phyloP scores from a whole-genome alignment of 2,888 invertebrate species.

The Luffia ferchaultella region DNA sequence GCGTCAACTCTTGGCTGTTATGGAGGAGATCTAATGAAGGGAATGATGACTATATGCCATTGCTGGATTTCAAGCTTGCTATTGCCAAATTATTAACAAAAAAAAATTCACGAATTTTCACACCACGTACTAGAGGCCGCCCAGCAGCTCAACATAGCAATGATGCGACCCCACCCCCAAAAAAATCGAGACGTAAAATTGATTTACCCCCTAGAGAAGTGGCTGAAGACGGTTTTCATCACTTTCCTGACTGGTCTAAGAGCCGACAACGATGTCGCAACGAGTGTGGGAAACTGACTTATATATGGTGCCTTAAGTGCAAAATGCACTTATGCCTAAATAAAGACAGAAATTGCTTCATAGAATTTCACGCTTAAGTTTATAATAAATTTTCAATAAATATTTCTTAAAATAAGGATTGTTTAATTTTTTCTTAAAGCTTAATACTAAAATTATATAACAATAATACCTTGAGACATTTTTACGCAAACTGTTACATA shows the following conservation, averaged over 20 bases:
- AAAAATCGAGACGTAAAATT: conserved; percentile 4
- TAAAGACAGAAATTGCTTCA: not conserved
- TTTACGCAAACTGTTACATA: not conserved
- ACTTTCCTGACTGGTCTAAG: conserved; percentile 12
- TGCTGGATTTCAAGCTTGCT: conserved; percentile 4
- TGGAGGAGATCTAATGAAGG: conserved; percentile 1
- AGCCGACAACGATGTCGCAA: conserved; percentile 1
- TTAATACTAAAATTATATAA: too few species aligned
- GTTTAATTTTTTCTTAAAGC: not conserved
- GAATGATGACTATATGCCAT: conserved; percentile 1
- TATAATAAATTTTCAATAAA: not conserved
- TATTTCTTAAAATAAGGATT: not conserved
- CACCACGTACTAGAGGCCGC: conserved; percentile 14
- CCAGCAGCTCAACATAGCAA: conserved; percentile 3
- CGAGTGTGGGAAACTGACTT: not conserved
- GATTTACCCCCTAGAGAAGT: conserved; percentile 14
- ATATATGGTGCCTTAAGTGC: not conserved
- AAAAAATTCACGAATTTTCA: conserved; percentile 13
- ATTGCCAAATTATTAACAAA: conserved; percentile 10
- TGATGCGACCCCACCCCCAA: conserved; percentile 3
- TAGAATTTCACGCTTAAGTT: not conserved
- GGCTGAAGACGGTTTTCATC: conserved; percentile 13
- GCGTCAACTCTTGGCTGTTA: conserved; percentile 6
- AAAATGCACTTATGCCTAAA: not conserved
- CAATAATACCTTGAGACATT: not conserved